A percentile compares a stretch with the other conserved stretches of the same genome.
Conservation (phyloP, 2,888 invertebrate species). For the Lycia hirtaria region DNA sequence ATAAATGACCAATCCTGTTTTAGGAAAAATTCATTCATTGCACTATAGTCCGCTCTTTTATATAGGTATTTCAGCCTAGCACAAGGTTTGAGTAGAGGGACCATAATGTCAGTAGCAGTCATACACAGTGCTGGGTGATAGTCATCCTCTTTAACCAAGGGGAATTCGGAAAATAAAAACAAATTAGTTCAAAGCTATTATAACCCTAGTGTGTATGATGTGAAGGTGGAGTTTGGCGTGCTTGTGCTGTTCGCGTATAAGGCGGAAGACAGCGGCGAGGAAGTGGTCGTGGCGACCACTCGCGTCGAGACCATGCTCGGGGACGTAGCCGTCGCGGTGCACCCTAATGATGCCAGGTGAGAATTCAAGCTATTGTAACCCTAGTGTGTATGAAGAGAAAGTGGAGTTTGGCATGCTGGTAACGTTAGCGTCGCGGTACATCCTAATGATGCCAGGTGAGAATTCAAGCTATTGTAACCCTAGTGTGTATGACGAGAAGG, state of each 20-base stretch:
- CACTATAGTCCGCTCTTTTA: no score
- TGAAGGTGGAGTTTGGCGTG: conserved; percentile 96
- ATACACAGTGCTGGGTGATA: no score
- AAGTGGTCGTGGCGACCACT: conserved; percentile 97
- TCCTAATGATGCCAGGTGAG: conserved; percentile 91
- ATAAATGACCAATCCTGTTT: no score
- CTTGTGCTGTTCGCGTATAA: conserved; percentile 96
- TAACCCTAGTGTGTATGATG: neutral
- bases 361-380: neutral
- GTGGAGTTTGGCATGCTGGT: conserved; percentile 98
- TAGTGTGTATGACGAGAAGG: conserved; percentile 57
- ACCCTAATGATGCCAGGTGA: conserved; percentile 93
- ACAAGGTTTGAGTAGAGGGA: no score
- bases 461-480: neutral
- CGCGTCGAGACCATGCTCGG: conserved; percentile 99
- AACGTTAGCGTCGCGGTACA: conserved; percentile 99
- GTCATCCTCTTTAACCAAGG: no score
- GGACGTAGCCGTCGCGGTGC: conserved; percentile 99
- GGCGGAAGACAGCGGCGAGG: conserved; percentile 89
- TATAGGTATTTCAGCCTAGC: no score
- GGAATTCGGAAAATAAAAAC: no score
- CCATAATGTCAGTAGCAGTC: no score
- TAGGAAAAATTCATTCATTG: no score
- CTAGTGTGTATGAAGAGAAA: conserved; percentile 47
- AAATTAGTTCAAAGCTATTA: neutral